A percentile compares a stretch with the other conserved stretches of the same genome.
These are phyloP conservation scores for Coleophora flavipennella DNA, from an alignment of 2,888 invertebrate species.

Conservation along the genomic window DNA sequence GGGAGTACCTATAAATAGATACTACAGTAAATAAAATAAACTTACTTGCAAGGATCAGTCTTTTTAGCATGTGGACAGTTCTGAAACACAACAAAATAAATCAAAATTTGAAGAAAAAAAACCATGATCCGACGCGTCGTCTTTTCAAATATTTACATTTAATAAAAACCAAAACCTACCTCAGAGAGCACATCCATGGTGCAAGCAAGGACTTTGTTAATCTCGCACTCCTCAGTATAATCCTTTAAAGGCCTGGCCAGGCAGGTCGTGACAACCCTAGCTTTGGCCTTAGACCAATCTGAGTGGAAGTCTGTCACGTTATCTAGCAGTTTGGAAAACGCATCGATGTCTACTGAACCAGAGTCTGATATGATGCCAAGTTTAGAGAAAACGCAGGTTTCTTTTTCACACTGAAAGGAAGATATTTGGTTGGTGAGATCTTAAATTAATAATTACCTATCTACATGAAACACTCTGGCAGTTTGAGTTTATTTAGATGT, in stretches of 20 bases:
- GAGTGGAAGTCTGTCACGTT: conserved; percentile 38
- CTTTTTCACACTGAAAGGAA: conserved; percentile 40
- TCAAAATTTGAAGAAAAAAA: too few relatives aligned
- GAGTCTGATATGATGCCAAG: conserved; percentile 32
- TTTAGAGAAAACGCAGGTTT: conserved; percentile 46
- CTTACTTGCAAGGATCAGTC: conserved; percentile 51
- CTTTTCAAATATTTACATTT: too few relatives aligned
- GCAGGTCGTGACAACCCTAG: conserved; percentile 46
- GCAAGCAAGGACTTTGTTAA: conserved; percentile 48
- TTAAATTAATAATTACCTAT: too few relatives aligned
- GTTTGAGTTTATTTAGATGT: too few relatives aligned
- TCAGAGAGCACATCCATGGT: conserved; percentile 54
- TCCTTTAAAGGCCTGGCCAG: conserved; percentile 27
- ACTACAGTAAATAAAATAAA: too few relatives aligned
- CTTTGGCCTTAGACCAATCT: conserved; percentile 42
- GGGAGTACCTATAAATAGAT: too few relatives aligned
- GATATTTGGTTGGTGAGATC: too few relatives aligned
- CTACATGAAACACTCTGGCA: too few relatives aligned
- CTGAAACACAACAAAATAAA: conserved; percentile 29
- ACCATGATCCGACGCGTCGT: too few relatives aligned
- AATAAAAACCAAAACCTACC: conserved; percentile 25
- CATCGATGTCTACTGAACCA: conserved; percentile 34
- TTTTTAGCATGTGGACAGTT: conserved; percentile 45
- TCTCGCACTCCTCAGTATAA: conserved; percentile 41
- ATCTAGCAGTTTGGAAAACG: conserved; percentile 41